Base-by-base conservation (phyloP, 53 echinoderm and acorn worm genomes). In the Stichopus horrens region DNA sequence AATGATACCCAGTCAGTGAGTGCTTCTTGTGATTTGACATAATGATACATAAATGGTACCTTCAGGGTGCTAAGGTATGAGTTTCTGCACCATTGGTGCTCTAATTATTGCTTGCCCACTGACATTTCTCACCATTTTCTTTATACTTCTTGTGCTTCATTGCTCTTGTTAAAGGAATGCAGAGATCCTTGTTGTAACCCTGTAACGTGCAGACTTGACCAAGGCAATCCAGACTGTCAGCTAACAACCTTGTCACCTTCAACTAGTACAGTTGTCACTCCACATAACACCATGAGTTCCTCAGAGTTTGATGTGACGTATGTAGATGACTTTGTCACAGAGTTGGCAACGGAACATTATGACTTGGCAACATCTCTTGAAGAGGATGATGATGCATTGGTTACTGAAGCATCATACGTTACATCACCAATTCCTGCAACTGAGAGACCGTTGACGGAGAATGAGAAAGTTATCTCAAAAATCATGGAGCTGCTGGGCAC, bases 261-360 rank as follows among this genome's bases (percentile, higher is more conserved):
- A 10, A 83, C 58, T 7, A 58, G 5, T 58, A 18, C 18, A 57
- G 10, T 20, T 57, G 57, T 7, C 57, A 74, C n/a, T 18, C 21
- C 11, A 8, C 21, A 74, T 8, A 51, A 23, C 59, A 85, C 52
- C 23, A 57, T 67, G 0, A 66, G 52, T 52, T 52, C 67, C 14
- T 51, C 85, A 37, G 66, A 66, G 5, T 85, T 13, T 11, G 85
- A 85, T 20, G 66, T 67, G 5, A 68, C 51, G 0, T 85, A 85
- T 52, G 52, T 85, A 18, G 68, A 85, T 14, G 85, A 85, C 23
- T 63, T 85, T 85, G 52, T 85, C 60, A 85, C 85, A 9, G 85
- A 85, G 68, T 21, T 85, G 13, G 65, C 23, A 18, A 81, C 81
- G 7, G 81, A 81, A 58, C 22, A 21, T 11, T 85, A 85, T 14